Base-by-base conservation (phyloP, 1,140 invertebrate species). In the Brachionus sp. region DNA sequence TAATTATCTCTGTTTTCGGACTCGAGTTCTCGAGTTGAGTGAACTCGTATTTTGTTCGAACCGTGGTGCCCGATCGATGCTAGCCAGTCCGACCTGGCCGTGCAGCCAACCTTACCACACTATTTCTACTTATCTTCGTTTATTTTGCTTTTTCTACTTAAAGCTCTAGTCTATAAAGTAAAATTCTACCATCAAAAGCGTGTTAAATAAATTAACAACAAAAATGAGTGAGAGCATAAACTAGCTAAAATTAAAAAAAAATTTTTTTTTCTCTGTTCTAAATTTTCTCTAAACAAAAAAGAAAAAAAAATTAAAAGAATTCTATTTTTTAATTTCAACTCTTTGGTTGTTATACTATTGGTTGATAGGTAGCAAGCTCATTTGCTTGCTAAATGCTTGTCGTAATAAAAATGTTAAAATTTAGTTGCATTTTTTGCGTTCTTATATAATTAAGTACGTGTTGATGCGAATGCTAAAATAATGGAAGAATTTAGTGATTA, bases 1-100 rank as follows among this genome's bases (percentile, higher is more conserved):
- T 29, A 75, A 75, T 75, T 75, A 75, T 75, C 70, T 75, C 39
- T 75, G n/a, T 75, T 75, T 75, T 75, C 25, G 70, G 70, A 75
- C 70, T 75, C 35, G 66, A 70, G 66, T 70, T 70, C 66, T 70
- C 66, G 37, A 7, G 9, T 39, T 39, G 13, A 37, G 10, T 44
- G 33, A 39, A 39, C 37, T 70, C 16, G 50, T 57, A 57, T 57
- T 19, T 19, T 19, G 19, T 57, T 57, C 19, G 9, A 19, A 1
- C 5, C 4, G 5, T 1, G 44, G 44, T 50, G 44, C 16, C 44
- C 13, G 44, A 16, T 50, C 13, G 44, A 13, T 4, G 44, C 3
- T 3, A 16, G 44, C 16, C 4, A 16, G 5, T 16, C 13, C 44
- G 44, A 50, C 44, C 44, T 50, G 12, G n/a, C 0, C 10, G 13